Percentiles rank a stretch among this genome's conserved stretches.
These are phyloP conservation scores for Eulemur coronatus DNA, from an alignment of 2,797 vertebrate genomes.

Conservation along the genomic window DNA sequence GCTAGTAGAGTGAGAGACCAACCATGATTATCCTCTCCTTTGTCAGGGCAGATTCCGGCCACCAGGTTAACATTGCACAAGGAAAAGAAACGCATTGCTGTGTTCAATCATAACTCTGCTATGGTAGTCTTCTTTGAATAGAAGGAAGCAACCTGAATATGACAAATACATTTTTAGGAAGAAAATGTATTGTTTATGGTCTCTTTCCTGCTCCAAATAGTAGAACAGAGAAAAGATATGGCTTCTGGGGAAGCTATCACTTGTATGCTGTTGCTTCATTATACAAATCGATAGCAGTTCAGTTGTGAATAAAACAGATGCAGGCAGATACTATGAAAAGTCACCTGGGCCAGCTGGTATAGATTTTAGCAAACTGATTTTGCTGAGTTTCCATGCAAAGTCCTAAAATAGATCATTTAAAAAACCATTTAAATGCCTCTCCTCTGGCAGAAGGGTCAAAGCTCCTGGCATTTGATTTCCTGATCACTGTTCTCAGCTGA, in stretches of 20 bases:
- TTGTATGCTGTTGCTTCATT: slow-evolving; percentile 27
- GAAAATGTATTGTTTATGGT: slow-evolving; percentile 1
- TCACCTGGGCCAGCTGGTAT: neutral
- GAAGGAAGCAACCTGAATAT: neutral
- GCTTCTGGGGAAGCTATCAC: neutral
- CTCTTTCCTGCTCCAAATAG: neutral
- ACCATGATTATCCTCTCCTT: neutral
- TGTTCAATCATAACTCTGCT: neutral
- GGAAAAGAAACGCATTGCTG: neutral
- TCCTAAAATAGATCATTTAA: slow-evolving; percentile 25
- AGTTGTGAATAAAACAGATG: slow-evolving; percentile 37
- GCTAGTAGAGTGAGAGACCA: neutral
- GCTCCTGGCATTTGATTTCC: slow-evolving; percentile 9
- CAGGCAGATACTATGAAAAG: slow-evolving; percentile 10
- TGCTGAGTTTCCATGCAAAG: slow-evolving; percentile 41
- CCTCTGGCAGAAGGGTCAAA: slow-evolving; percentile 13
- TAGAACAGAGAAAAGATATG: neutral
- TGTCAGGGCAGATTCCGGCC: neutral
- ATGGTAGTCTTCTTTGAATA: neutral
- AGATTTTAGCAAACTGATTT: slow-evolving; percentile 43
- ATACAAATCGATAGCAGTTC: slow-evolving; percentile 49
- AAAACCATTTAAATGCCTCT: slow-evolving; percentile 42
- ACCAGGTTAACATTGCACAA: neutral
- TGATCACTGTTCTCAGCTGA: slow-evolving; percentile 5
- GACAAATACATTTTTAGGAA: slow-evolving; percentile 11